These are phyloP conservation scores for Eurystomus gularis DNA, from an alignment of 2,113 vertebrate genomes.

Conservation along the genomic window DNA sequence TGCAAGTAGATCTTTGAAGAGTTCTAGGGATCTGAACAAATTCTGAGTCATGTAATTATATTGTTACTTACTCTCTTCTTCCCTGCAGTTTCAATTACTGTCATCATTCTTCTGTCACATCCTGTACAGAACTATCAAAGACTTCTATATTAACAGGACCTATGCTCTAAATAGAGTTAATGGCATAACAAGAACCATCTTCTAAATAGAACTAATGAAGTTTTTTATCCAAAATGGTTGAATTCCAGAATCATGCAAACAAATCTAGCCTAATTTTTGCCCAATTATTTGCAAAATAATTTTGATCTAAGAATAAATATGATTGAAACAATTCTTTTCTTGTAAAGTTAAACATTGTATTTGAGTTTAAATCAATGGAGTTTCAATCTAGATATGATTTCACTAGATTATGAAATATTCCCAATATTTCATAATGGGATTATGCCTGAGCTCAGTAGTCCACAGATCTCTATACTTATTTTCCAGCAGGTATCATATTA, in stretches of 20 bases:
- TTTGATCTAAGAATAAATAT: background rate
- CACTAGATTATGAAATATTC: background rate
- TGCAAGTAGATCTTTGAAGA: too few species aligned
- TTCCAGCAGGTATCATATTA: background rate
- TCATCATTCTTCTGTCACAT: constrained; percentile 33
- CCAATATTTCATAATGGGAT: background rate
- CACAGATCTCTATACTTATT: background rate
- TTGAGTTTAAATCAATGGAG: background rate
- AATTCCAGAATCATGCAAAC: background rate
- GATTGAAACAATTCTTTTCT: background rate
- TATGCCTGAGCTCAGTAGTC: background rate
- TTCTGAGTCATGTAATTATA: constrained; percentile 26
- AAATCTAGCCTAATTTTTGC: background rate
- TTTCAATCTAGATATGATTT: background rate
- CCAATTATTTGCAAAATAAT: background rate
- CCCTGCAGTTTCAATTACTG: constrained; percentile 19
- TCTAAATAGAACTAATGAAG: background rate
- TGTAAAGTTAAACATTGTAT: background rate
- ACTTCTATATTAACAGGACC: constrained; percentile 8
- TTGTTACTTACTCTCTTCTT: background rate
- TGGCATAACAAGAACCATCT: background rate
- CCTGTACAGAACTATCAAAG: background rate
- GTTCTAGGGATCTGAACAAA: background rate
- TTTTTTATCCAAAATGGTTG: background rate
- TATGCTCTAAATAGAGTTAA: background rate